Percentiles rank a stretch among this genome's conserved stretches.
phyloP scores from a whole-genome alignment of 2,113 vertebrate species.

The Heterocephalus glaber region DNA sequence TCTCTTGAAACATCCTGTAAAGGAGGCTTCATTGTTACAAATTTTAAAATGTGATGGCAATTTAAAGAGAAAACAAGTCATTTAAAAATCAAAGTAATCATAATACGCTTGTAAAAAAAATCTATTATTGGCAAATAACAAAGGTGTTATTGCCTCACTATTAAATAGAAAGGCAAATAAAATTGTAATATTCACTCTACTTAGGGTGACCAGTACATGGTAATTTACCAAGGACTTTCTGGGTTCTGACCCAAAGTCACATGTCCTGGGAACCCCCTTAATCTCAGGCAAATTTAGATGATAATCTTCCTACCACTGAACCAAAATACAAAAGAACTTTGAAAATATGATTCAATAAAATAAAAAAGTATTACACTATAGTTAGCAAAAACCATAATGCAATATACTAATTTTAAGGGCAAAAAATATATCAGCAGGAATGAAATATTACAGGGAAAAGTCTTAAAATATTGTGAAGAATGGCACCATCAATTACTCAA shows the following conservation, averaged over 20 bases:
- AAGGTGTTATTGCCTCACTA: neutral
- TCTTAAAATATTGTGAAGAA: neutral
- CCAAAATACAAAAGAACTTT: slow-evolving; percentile 26
- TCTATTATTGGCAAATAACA: slow-evolving; percentile 19
- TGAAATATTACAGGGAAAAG: neutral
- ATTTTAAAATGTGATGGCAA: slow-evolving; percentile 51
- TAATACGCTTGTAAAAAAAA: neutral
- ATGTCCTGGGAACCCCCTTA: neutral
- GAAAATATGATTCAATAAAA: slow-evolving; percentile 13
- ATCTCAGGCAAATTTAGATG: neutral
- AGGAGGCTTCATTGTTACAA: slow-evolving; percentile 1
- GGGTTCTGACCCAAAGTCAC: neutral
- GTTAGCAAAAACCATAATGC: neutral
- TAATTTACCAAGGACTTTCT: neutral
- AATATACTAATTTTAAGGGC: neutral
- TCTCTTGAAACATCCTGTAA: neutral
- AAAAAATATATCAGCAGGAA: slow-evolving; percentile 1
- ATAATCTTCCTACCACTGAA: neutral
- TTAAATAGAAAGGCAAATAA: slow-evolving; percentile 12
- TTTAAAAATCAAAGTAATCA: slow-evolving; percentile 37
- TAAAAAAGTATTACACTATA: neutral
- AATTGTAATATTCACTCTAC: neutral
- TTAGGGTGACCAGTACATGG: neutral
- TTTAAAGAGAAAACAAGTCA: slow-evolving; percentile 64
- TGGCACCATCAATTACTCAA: neutral